These are phyloP conservation scores for Sinocyclocheilus maitianheensis DNA, from an alignment of 2,113 vertebrate genomes.

Conservation along the genomic window DNA sequence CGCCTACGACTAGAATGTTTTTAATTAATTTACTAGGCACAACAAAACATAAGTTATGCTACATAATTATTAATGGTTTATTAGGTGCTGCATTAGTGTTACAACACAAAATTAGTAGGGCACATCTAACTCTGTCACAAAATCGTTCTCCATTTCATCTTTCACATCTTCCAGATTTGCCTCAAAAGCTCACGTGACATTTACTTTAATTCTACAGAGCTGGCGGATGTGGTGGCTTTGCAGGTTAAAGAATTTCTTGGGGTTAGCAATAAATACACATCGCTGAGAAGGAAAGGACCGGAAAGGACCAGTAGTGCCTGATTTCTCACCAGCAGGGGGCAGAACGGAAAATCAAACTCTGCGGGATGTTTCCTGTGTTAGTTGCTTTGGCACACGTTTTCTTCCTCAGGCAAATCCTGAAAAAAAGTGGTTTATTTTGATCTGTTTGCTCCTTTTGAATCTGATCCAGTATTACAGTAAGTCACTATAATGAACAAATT, in stretches of 20 bases:
- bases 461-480: neutral
- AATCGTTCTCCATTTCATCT: neutral
- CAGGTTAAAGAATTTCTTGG: conserved; percentile 1
- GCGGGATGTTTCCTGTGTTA: neutral
- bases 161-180: conserved; percentile 14
- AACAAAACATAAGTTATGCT: no score
- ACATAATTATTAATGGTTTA: no score
- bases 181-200: neutral
- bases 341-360: neutral
- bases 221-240: conserved; percentile 21
- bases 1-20: no score
- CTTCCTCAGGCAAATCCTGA: neutral
- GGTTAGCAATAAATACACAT: conserved; percentile 25
- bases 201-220: neutral
- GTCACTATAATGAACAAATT: neutral
- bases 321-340: conserved; percentile 23
- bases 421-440: neutral
- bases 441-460: neutral
- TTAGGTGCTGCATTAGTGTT: no score
- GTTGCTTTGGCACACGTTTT: conserved; percentile 6
- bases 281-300: neutral
- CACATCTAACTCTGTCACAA: neutral
- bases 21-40: no score
- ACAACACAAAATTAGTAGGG: neutral
- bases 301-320: neutral